Conservation (phyloP, 2,888 invertebrate genomes). For the Gortyna flavago region DNA sequence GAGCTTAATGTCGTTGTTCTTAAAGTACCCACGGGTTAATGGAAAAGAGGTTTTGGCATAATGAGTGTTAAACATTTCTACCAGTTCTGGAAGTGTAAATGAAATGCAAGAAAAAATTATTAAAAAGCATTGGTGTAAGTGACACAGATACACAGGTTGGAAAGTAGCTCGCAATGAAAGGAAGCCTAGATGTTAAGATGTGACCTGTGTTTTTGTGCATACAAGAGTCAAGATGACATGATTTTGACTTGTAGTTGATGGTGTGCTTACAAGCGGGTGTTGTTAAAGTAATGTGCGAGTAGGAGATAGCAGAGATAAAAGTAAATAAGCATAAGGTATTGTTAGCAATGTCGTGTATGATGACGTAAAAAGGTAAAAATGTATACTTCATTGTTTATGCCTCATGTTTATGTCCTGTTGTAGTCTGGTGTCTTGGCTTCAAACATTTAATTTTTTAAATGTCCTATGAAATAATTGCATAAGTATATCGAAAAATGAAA, state of each 20-base stretch:
- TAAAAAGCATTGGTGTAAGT: conserved; percentile 78
- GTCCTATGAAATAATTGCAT: conserved; percentile 58
- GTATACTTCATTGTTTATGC: conserved; percentile 52
- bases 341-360: conserved; percentile 62
- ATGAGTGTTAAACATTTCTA: conserved; percentile 77
- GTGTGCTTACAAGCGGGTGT: conserved; percentile 47
- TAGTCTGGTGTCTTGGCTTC: conserved; percentile 62
- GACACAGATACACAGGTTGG: conserved; percentile 56
- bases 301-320: conserved; percentile 33
- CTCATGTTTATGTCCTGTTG: conserved; percentile 61
- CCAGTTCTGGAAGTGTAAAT: conserved; percentile 86
- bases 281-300: conserved; percentile 35
- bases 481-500: conserved; percentile 81
- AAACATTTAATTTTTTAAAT: conserved; percentile 46
- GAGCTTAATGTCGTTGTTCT: conserved; percentile 70
- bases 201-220: conserved; percentile 30
- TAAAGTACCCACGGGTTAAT: conserved; percentile 85
- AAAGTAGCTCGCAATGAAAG: conserved; percentile 39
- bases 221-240: conserved; percentile 26
- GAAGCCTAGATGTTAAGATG: conserved; percentile 40
- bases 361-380: conserved; percentile 52
- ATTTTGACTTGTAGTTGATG: conserved; percentile 34
- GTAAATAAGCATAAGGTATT: conserved; percentile 48
- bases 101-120: conserved; percentile 82
- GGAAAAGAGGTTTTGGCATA: conserved; percentile 85